A percentile compares a stretch with the other conserved stretches of the same genome.
phyloP scores from a whole-genome alignment of 2,888 invertebrate species.

The Trachelus tabidus region DNA sequence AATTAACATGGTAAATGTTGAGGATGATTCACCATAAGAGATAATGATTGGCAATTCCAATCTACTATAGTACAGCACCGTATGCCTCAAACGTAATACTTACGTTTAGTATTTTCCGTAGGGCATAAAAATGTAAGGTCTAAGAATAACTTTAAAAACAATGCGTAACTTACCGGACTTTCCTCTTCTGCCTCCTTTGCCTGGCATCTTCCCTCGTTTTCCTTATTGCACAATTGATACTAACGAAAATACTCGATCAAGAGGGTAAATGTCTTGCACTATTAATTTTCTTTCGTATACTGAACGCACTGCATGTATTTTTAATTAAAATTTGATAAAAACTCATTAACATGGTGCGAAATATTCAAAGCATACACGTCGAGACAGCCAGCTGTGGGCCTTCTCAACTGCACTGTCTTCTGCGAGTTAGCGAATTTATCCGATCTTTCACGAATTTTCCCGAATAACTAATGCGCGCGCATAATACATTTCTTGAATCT shows the following conservation, averaged over 20 bases:
- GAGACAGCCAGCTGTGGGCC: constrained; percentile 60
- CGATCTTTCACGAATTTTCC: constrained; percentile 32
- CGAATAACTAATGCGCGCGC: constrained; percentile 10
- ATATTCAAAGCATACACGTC: constrained; percentile 59
- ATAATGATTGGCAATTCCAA: not conserved
- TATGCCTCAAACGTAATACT: not conserved
- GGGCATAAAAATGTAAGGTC: not conserved
- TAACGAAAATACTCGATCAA: constrained; percentile 78
- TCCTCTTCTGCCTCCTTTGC: constrained; percentile 80
- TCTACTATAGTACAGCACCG: not conserved
- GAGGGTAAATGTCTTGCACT: constrained; percentile 82
- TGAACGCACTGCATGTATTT: constrained; percentile 78
- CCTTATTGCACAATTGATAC: constrained; percentile 70
- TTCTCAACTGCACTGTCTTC: constrained; percentile 54
- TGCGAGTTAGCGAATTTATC: constrained; percentile 22
- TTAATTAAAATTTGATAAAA: constrained; percentile 76
- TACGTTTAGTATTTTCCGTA: not conserved
- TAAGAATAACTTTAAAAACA: not conserved
- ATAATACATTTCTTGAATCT: not conserved
- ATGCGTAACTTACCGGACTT: constrained; percentile 73
- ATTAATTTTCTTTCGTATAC: constrained; percentile 78
- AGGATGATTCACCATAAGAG: constrained; percentile 6
- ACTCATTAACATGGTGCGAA: constrained; percentile 78
- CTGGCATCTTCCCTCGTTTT: constrained; percentile 73
- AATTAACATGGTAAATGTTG: constrained; percentile 28